phyloP scores from a whole-genome alignment of 1,140 invertebrate species.

The Cataglyphis hispanica region DNA sequence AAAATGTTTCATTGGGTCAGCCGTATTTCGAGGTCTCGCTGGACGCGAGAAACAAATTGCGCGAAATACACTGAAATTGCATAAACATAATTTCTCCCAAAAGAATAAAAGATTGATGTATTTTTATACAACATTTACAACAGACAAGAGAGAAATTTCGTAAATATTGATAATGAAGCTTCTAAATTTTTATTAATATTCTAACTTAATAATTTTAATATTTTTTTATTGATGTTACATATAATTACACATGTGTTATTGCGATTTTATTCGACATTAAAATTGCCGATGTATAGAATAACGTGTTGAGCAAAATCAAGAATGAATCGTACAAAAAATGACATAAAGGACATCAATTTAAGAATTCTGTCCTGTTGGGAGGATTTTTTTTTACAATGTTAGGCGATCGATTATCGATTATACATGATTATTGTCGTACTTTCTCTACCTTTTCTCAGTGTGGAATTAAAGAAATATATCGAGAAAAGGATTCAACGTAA shows the following conservation, averaged over 20 bases:
- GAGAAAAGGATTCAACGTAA: neutral
- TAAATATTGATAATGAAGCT: neutral
- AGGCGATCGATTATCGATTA: slow-evolving; percentile 46
- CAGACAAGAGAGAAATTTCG: neutral
- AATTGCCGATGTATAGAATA: neutral
- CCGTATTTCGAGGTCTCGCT: slow-evolving; percentile 13
- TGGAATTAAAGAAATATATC: slow-evolving; percentile 23
- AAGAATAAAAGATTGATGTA: neutral
- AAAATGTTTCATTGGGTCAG: slow-evolving; percentile 53
- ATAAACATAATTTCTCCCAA: neutral
- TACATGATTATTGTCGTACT: neutral
- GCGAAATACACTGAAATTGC: neutral
- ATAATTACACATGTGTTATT: neutral
- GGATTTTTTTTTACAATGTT: slow-evolving; percentile 7
- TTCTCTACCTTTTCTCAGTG: neutral
- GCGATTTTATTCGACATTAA: neutral
- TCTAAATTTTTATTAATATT: neutral
- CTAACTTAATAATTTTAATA: neutral
- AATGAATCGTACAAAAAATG: slow-evolving; percentile 35
- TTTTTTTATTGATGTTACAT: neutral
- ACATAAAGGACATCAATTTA: neutral
- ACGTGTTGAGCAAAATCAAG: neutral
- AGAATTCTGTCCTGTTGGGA: slow-evolving; percentile 16
- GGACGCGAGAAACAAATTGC: slow-evolving; percentile 24
- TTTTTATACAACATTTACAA: neutral